Percentiles rank a stretch among this genome's conserved stretches.
phyloP scores from a whole-genome alignment of 2,888 invertebrate genomes.

The Phanerotoma sp. region DNA sequence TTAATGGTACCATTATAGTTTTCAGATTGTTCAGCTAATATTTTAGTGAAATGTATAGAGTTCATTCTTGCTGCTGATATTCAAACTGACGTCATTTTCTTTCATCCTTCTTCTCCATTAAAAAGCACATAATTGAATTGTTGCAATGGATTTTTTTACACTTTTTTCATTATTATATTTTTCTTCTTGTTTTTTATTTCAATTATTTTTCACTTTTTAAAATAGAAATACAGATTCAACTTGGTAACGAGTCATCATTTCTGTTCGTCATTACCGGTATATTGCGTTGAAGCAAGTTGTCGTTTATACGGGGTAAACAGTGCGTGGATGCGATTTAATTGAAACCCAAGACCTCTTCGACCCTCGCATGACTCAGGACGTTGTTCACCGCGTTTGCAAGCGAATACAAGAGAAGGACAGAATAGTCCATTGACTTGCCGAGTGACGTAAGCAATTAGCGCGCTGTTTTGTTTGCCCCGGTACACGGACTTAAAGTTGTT shows the following conservation, averaged over 20 bases:
- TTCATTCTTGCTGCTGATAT: too few species aligned
- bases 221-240: constrained; percentile 7
- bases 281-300: constrained; percentile 23
- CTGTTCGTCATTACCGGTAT: constrained; percentile 20
- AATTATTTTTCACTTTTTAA: not conserved
- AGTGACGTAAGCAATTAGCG: constrained; percentile 56
- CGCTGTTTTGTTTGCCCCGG: constrained; percentile 51
- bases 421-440: constrained; percentile 52
- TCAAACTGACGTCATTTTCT: too few species aligned
- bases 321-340: constrained; percentile 53
- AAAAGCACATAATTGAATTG: too few species aligned
- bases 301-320: constrained; percentile 51
- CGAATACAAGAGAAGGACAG: constrained; percentile 28
- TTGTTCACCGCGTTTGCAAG: constrained; percentile 12
- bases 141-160: too few species aligned
- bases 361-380: constrained; percentile 46
- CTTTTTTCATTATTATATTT: not conserved
- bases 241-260: constrained; percentile 14
- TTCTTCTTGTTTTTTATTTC: not conserved
- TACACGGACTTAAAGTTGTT: constrained; percentile 50
- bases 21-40: too few species aligned
- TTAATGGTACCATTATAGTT: too few species aligned
- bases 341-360: constrained; percentile 44
- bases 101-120: too few species aligned
- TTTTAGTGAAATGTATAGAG: too few species aligned